Conservation (phyloP, 2,797 vertebrate genomes). For the Peromyscus aztecus region DNA sequence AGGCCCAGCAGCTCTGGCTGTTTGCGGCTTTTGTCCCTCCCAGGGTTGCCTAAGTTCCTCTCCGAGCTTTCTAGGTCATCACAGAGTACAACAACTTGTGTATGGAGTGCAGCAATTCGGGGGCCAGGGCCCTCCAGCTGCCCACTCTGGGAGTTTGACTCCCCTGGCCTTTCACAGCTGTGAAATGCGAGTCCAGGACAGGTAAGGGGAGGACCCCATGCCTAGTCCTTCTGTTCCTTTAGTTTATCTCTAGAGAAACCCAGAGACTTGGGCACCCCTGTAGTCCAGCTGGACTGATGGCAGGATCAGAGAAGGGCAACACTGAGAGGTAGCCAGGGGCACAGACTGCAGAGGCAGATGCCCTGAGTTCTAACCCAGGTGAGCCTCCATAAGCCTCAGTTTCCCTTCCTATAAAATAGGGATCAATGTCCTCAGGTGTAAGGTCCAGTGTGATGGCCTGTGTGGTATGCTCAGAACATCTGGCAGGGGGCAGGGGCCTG, state of each 20-base stretch:
- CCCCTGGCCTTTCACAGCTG: neutral
- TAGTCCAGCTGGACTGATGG: no score
- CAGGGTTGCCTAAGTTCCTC: neutral
- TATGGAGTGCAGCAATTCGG: neutral
- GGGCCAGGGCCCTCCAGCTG: no score
- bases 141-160: neutral
- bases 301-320: neutral
- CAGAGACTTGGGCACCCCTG: neutral
- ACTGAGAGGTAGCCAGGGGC: neutral
- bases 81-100: neutral
- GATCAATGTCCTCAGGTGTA: neutral
- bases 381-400: neutral
- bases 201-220: no score
- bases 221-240: neutral
- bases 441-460: neutral
- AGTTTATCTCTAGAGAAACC: neutral
- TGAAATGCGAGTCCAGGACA: neutral
- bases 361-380: neutral
- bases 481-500: neutral
- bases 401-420: conserved; percentile 20
- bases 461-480: neutral
- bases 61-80: neutral
- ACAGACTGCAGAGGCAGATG: neutral
- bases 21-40: neutral
- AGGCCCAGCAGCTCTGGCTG: neutral